Evolutionary conservation across 2,888 invertebrate species (phyloP).

Genomic region (Molorchus minor): DNA sequence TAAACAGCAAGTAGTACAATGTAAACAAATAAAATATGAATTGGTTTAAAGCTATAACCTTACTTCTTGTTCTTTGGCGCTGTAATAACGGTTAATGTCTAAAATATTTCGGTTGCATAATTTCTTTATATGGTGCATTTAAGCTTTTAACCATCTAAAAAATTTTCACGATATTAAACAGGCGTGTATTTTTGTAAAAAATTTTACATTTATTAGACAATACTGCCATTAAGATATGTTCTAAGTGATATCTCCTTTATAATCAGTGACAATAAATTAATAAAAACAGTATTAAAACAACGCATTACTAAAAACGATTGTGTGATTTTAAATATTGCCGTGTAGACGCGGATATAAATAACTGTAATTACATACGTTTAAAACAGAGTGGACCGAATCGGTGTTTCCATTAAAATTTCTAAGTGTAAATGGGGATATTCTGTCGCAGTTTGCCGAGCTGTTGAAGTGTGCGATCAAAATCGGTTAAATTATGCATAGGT

Average conservation of each 20-base stretch:
- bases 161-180: not conserved
- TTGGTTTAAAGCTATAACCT: conserved; percentile 21
- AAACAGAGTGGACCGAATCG: not conserved
- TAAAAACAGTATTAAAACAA: not conserved
- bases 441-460: not conserved
- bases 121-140: no score
- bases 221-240: not conserved
- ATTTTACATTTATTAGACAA: not conserved
- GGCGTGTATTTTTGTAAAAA: not conserved
- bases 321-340: not conserved
- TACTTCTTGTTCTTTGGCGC: conserved; percentile 15
- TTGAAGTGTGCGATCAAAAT: conserved; percentile 2
- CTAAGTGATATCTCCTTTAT: not conserved
- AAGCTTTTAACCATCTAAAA: no score
- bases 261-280: not conserved
- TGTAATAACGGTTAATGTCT: not conserved
- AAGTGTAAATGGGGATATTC: conserved; percentile 20
- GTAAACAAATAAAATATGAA: conserved; percentile 17
- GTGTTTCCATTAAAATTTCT: not conserved
- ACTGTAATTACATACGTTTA: not conserved
- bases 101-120: not conserved
- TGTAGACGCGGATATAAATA: not conserved
- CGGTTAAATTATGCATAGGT: conserved; percentile 16
- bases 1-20: not conserved
- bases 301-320: not conserved